Evolutionary conservation across 2,113 vertebrate genomes (phyloP), one percentile per base, ranked within the genome.

Genomic region (Siniperca chuatsi): DNA sequence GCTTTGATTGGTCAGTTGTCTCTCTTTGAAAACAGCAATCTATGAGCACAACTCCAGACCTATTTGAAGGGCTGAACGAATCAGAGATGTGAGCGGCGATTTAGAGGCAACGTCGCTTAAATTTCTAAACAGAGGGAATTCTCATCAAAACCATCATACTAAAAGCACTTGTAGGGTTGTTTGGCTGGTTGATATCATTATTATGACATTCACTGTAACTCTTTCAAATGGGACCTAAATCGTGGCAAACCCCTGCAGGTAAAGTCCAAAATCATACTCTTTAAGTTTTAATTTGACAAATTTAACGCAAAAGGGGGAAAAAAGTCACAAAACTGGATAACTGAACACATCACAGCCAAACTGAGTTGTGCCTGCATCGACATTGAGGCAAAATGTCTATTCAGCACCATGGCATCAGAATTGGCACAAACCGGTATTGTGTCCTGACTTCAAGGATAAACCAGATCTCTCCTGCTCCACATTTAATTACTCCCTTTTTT

Each of bases 391-490:
- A 12, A 35, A 72, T 64, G 46, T 75, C 23, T 42, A 11, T 6
- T 35, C 57, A 71, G 18, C n/a, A 4, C 16, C 12, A 18, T 61
- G 5, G 69, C 66, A 57, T 87, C 33, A 67, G 23, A 74, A 44
- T 42, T 33, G 40, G 18, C 75, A 40, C 42, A 54, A 69, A 48
- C 18, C 71, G 65, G 81, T 61, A 68, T 61, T 85, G 79, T 68
- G 69, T 72, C 0, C 64, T 33, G 67, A 81, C 46, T 81, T 86
- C 85, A 89, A 86, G 77, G 79, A 85, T 71, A 76, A 81, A 81
- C 61, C 37, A 37, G 35, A 37, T 81, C 48, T 85, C 44, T 50
- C 35, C 52, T 5, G 37, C 48, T 64, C 33, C 16, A 0, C 13
- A 58, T 86, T 86, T 69, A 84, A 79, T 82, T 44, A 82, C 68